A percentile compares a stretch with the other conserved stretches of the same genome.
phyloP scores from a whole-genome alignment of 2,113 vertebrate genomes.

The Coptodon bakossiorum region DNA sequence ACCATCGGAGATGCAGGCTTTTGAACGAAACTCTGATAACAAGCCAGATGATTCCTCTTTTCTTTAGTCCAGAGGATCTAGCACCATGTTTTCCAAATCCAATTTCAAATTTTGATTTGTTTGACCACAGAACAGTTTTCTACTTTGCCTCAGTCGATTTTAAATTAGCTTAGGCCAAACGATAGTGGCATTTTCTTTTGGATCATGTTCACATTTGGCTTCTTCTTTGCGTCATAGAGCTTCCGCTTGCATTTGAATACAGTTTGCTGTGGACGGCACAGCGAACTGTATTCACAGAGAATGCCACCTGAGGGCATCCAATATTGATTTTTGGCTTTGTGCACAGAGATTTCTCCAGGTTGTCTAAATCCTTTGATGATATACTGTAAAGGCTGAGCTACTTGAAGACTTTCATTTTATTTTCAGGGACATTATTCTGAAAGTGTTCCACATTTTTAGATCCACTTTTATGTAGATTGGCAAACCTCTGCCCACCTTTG shows the following conservation, averaged over 20 bases:
- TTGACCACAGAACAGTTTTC: background rate
- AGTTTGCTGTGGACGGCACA: background rate
- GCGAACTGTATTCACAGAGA: background rate
- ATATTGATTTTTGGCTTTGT: background rate
- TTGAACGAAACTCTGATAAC: background rate
- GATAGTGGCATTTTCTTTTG: background rate
- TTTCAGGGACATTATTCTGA: background rate
- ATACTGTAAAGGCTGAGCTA: background rate
- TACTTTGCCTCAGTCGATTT: background rate
- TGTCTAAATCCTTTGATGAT: background rate
- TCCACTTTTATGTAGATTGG: background rate
- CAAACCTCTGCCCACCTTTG: background rate
- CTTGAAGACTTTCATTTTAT: background rate
- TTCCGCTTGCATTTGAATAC: background rate
- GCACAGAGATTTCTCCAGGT: background rate
- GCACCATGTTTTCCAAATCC: background rate
- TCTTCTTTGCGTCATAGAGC: background rate
- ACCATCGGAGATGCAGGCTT: background rate
- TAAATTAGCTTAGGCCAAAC: background rate
- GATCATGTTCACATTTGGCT: background rate
- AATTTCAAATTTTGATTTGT: background rate
- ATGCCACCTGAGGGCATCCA: background rate
- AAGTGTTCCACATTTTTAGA: fast-evolving
- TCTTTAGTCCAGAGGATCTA: background rate
- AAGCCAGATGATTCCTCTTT: background rate